phyloP scores from a whole-genome alignment of 64 coral and sea anemone genomes.

The Catalaphyllia jardinei region DNA sequence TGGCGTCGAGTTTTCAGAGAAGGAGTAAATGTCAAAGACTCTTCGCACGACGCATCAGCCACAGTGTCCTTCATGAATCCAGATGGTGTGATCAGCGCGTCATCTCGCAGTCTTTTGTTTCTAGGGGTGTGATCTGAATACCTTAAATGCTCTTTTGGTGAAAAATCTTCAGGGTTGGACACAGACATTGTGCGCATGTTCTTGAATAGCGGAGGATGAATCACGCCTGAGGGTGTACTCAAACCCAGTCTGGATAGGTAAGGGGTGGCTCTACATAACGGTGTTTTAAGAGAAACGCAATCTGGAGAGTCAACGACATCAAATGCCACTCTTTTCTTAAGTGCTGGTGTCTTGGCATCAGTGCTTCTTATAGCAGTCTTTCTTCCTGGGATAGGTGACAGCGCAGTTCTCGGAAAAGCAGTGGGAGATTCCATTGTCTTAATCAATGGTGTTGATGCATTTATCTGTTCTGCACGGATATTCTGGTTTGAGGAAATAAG shows the following conservation, averaged over 20 bases:
- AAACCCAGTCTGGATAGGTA: background rate
- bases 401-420: background rate
- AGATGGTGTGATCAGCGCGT: background rate
- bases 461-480: background rate
- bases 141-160: background rate
- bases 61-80: background rate
- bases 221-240: constrained; percentile 52
- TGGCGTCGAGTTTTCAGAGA: background rate
- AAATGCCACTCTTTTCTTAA: constrained; percentile 41
- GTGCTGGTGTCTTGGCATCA: background rate
- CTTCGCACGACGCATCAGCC: background rate
- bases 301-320: constrained; percentile 8
- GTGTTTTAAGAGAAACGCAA: background rate
- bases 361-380: background rate
- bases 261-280: background rate
- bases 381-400: constrained; percentile 43
- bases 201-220: constrained; percentile 5
- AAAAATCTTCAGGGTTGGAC: background rate
- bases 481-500: background rate
- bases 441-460: constrained; percentile 27
- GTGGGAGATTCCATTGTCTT: constrained; percentile 10
- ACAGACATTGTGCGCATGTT: background rate
- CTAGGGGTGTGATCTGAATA: background rate
- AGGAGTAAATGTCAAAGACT: background rate
- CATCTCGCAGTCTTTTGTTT: background rate